phyloP scores from a whole-genome alignment of 1,140 invertebrate species.

The Dinothrombium tinctorium region DNA sequence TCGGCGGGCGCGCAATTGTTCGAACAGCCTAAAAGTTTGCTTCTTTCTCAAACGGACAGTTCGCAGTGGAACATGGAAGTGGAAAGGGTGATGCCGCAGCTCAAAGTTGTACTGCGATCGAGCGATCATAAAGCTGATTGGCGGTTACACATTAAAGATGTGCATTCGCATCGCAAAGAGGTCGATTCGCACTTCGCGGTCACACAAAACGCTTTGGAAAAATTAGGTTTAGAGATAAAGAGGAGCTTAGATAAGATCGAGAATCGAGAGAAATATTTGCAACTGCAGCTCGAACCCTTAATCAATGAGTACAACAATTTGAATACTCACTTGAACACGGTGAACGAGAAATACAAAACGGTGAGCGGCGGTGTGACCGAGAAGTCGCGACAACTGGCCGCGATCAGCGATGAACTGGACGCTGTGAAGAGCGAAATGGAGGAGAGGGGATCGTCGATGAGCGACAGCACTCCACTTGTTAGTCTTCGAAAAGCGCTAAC shows the following conservation, averaged over 20 bases:
- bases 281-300: constrained; percentile 49
- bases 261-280: constrained; percentile 62
- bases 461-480: constrained; percentile 69
- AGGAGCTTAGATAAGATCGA: constrained; percentile 56
- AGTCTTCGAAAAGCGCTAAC: constrained; percentile 65
- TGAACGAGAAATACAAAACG: constrained; percentile 41
- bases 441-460: constrained; percentile 68
- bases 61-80: constrained; percentile 64
- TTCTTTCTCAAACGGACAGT: too few relatives aligned
- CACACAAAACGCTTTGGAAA: constrained; percentile 39
- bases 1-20: too few relatives aligned
- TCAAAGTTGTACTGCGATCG: constrained; percentile 54
- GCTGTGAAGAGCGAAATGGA: constrained; percentile 75
- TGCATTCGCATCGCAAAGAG: constrained; percentile 45
- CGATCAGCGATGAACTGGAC: constrained; percentile 49
- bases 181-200: constrained; percentile 36
- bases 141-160: constrained; percentile 62
- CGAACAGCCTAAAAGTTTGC: too few relatives aligned
- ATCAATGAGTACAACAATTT: constrained; percentile 35
- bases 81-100: constrained; percentile 60
- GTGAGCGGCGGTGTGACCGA: constrained; percentile 53
- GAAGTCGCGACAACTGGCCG: constrained; percentile 46
- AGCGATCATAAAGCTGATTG: constrained; percentile 34
- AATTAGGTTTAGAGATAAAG: constrained; percentile 45
- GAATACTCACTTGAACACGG: constrained; percentile 38